Percentiles rank a stretch among this genome's conserved stretches.
Evolutionary conservation across 2,797 vertebrate genomes (phyloP).

Genomic region (Helarctos malayanus): DNA sequence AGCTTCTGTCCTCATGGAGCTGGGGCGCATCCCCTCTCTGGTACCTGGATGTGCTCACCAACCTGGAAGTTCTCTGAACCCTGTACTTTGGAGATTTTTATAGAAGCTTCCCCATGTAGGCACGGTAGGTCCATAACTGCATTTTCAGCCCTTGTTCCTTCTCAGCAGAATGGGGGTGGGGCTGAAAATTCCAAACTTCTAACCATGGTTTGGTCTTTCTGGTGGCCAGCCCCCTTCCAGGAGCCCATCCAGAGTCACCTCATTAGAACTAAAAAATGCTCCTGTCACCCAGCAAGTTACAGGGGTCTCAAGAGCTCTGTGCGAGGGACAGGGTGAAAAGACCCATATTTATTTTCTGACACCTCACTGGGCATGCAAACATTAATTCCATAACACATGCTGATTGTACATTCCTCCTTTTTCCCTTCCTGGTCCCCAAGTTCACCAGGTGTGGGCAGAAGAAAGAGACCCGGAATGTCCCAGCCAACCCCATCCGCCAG

Average conservation of each 20-base stretch:
- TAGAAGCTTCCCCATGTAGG: neutral
- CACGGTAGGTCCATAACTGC: neutral
- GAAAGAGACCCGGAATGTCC: neutral
- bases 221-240: neutral
- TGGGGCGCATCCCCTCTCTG: accelerated
- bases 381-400: neutral
- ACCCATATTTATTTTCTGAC: neutral
- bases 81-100: neutral
- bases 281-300: neutral
- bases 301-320: neutral
- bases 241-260: neutral
- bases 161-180: neutral
- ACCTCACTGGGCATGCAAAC: neutral
- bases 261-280: neutral
- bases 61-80: neutral
- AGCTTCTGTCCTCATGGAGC: neutral
- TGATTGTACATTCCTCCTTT: neutral
- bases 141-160: neutral
- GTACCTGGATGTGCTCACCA: neutral
- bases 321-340: neutral
- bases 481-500: too few relatives aligned
- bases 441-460: neutral
- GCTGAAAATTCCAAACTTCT: neutral
- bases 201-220: neutral
- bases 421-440: neutral